Evolutionary conservation across 1,140 invertebrate species (phyloP).

Genomic region (Branchinecta lynchi): DNA sequence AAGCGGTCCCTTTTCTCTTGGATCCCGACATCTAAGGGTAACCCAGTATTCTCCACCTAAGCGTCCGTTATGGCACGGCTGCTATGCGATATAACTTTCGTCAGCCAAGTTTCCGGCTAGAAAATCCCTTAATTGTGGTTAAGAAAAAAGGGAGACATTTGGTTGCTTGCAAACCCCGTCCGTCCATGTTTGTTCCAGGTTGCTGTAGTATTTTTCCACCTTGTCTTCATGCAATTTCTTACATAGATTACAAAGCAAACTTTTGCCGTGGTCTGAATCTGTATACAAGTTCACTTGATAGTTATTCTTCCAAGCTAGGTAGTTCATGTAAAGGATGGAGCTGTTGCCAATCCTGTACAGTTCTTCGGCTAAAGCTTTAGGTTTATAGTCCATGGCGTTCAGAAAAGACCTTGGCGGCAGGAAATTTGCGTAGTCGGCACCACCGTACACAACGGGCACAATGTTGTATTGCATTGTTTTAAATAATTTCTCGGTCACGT

Average conservation of each 20-base stretch:
- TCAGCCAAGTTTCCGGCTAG: too few relatives aligned
- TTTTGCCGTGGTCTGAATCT: not conserved
- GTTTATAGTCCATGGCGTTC: conserved; percentile 38
- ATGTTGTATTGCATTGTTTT: conserved; percentile 28
- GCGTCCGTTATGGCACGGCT: too few relatives aligned
- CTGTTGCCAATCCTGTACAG: conserved; percentile 34
- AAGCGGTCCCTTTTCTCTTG: too few relatives aligned
- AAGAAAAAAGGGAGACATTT: too few relatives aligned
- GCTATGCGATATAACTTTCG: too few relatives aligned
- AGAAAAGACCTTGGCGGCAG: conserved; percentile 50
- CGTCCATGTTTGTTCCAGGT: conserved; percentile 20
- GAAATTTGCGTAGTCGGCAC: conserved; percentile 36
- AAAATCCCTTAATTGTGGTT: too few relatives aligned
- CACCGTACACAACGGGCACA: conserved; percentile 53
- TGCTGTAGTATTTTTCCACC: conserved; percentile 22
- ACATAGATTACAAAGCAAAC: conserved; percentile 23
- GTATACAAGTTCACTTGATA: conserved; percentile 19
- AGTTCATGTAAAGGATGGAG: conserved; percentile 26
- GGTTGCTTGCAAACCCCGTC: not conserved
- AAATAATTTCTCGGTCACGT: conserved; percentile 31
- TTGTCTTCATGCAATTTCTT: conserved; percentile 22
- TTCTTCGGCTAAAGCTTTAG: conserved; percentile 36
- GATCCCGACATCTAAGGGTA: too few relatives aligned
- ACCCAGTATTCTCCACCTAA: too few relatives aligned
- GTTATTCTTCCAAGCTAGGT: conserved; percentile 28